Evolutionary conservation across 1,140 invertebrate species (phyloP).

Genomic region (Drepana arcuata): DNA sequence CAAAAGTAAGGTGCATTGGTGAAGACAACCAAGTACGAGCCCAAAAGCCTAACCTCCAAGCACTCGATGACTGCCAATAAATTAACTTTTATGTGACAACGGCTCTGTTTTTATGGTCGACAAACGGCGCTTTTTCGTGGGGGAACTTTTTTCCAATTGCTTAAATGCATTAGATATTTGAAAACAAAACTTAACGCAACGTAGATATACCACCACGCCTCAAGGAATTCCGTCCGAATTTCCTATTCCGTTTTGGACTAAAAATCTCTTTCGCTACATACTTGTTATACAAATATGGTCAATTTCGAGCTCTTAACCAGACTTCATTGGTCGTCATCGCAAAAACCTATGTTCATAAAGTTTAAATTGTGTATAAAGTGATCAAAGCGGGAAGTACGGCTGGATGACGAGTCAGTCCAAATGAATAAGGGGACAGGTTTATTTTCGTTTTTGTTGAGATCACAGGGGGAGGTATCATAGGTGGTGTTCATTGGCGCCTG

Average conservation of each 20-base stretch:
- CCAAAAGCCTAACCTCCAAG: slow-evolving; percentile 2
- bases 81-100: slow-evolving; percentile 14
- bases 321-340: too few relatives aligned
- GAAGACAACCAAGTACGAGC: neutral
- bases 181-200: neutral
- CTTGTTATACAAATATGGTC: too few relatives aligned
- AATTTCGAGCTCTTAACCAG: too few relatives aligned
- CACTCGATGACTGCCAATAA: slow-evolving; percentile 5
- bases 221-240: too few relatives aligned
- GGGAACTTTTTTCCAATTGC: neutral
- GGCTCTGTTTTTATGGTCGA: slow-evolving; percentile 6
- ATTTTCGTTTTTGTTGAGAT: slow-evolving; percentile 12
- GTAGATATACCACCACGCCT: too few relatives aligned
- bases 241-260: too few relatives aligned
- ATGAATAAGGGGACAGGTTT: slow-evolving; percentile 7
- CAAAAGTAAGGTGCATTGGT: neutral
- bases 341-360: too few relatives aligned
- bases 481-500: slow-evolving; percentile 22
- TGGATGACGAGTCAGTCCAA: slow-evolving; percentile 10
- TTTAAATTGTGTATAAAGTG: too few relatives aligned
- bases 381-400: slow-evolving; percentile 4
- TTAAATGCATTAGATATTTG: neutral
- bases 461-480: slow-evolving; percentile 15
- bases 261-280: too few relatives aligned
- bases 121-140: neutral